These are phyloP conservation scores for Mesaphorura yosii DNA, from an alignment of 1,140 invertebrate species.

Conservation along the genomic window DNA sequence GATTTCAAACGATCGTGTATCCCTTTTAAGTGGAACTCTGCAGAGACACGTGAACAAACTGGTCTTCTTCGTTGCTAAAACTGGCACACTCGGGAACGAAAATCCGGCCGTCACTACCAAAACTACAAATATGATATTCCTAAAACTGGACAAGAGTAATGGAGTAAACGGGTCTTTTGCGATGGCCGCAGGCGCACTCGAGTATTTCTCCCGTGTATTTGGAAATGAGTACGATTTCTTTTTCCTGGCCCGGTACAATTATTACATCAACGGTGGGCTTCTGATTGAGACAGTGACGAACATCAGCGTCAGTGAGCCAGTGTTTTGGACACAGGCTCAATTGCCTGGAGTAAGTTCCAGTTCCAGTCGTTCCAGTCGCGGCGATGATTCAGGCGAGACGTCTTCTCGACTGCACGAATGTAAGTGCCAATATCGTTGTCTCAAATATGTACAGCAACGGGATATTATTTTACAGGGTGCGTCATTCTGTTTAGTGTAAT, in stretches of 20 bases:
- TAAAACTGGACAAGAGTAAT: not conserved
- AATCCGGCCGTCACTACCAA: not conserved
- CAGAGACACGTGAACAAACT: conserved; percentile 66
- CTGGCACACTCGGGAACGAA: too few species aligned
- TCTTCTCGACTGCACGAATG: too few species aligned
- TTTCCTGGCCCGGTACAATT: conserved; percentile 67
- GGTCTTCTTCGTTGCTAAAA: conserved; percentile 60
- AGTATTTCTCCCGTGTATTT: conserved; percentile 80
- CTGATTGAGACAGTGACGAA: conserved; percentile 55
- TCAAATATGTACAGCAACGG: not conserved
- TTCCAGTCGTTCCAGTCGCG: too few species aligned
- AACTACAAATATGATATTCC: not conserved
- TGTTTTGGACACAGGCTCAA: conserved; percentile 51
- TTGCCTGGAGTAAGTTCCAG: conserved; percentile 48
- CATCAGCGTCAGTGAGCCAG: conserved; percentile 67
- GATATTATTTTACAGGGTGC: not conserved
- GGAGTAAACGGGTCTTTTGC: not conserved
- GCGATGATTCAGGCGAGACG: too few species aligned
- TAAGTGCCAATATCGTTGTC: conserved; percentile 33
- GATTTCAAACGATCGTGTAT: too few species aligned
- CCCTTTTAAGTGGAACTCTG: conserved; percentile 73
- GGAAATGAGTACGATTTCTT: conserved; percentile 81
- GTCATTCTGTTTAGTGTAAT: too few species aligned
- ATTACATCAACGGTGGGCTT: conserved; percentile 61
- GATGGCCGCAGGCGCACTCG: conserved; percentile 53